phyloP scores from a whole-genome alignment of 2,797 vertebrate genomes.

The Neoniphon sammara region DNA sequence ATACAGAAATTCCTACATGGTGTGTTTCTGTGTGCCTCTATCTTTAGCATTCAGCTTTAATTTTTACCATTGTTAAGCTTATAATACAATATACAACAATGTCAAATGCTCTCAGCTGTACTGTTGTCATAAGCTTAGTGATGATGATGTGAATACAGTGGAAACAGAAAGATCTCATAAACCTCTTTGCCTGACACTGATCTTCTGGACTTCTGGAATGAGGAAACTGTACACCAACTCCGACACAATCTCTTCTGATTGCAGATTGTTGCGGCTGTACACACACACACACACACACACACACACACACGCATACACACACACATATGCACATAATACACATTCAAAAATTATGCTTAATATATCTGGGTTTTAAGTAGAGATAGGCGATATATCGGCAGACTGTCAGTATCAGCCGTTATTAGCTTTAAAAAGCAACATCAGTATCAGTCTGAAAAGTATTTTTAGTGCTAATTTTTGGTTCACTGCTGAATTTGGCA shows the following conservation, averaged over 20 bases:
- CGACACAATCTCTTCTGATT: slow-evolving; percentile 93
- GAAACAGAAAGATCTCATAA: slow-evolving; percentile 33
- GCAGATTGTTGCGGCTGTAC: slow-evolving; percentile 82
- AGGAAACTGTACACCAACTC: slow-evolving; percentile 94
- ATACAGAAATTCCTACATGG: neutral
- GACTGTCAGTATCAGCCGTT: too few relatives aligned
- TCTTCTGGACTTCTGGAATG: slow-evolving; percentile 92
- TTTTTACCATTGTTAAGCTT: too few relatives aligned
- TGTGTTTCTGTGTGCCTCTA: neutral
- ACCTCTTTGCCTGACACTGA: slow-evolving; percentile 88
- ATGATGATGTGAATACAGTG: neutral
- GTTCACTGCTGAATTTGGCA: too few relatives aligned
- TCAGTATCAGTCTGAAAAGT: too few relatives aligned
- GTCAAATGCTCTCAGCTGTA: too few relatives aligned
- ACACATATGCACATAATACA: too few relatives aligned
- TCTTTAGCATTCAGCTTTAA: neutral
- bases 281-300: slow-evolving; percentile 25
- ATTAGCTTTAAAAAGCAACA: too few relatives aligned
- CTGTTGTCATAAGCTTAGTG: too few relatives aligned
- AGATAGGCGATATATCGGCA: too few relatives aligned
- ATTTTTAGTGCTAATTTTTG: too few relatives aligned
- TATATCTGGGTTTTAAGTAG: neutral
- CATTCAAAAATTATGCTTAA: neutral
- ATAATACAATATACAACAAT: too few relatives aligned
- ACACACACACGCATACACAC: slow-evolving; percentile 39